Conservation (phyloP, 2,888 invertebrate species). For the Syritta pipiens region DNA sequence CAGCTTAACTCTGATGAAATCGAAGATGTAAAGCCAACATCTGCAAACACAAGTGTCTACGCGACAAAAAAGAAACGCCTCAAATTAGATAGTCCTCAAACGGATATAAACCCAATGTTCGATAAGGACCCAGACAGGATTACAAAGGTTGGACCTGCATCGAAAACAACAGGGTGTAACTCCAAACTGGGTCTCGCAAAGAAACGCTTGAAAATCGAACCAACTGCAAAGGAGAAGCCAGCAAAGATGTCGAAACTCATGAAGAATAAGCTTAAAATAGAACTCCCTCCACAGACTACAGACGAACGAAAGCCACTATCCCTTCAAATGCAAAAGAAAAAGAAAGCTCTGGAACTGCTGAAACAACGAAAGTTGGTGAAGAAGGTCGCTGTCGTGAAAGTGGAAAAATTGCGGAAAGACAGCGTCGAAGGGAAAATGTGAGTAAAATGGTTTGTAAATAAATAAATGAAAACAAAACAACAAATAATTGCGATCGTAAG, state of each 20-base stretch:
- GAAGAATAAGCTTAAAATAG: conserved; percentile 56
- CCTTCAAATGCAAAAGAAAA: conserved; percentile 41
- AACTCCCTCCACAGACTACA: background rate
- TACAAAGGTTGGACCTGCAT: background rate
- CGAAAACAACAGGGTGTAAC: conserved; percentile 3
- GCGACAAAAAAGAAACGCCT: conserved; percentile 41
- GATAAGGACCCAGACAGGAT: background rate
- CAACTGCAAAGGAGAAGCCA: conserved; percentile 21
- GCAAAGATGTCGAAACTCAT: conserved; percentile 38
- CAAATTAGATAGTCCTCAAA: conserved; percentile 19
- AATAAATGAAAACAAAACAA: too few relatives aligned
- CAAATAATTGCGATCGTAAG: too few relatives aligned
- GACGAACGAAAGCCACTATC: conserved; percentile 20
- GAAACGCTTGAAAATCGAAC: conserved; percentile 43
- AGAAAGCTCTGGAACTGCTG: conserved; percentile 36
- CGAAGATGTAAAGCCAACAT: conserved; percentile 37
- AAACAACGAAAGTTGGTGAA: conserved; percentile 47
- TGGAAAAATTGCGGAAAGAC: conserved; percentile 38
- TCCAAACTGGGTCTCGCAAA: conserved; percentile 20
- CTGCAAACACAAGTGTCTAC: background rate
- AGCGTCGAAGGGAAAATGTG: conserved; percentile 57
- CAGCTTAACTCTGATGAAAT: conserved; percentile 34
- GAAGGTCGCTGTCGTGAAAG: conserved; percentile 38
- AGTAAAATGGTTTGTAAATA: conserved; percentile 48
- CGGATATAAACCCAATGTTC: conserved; percentile 3